Base-by-base conservation (phyloP, 2,888 invertebrate genomes). In the Xestia xanthographa region DNA sequence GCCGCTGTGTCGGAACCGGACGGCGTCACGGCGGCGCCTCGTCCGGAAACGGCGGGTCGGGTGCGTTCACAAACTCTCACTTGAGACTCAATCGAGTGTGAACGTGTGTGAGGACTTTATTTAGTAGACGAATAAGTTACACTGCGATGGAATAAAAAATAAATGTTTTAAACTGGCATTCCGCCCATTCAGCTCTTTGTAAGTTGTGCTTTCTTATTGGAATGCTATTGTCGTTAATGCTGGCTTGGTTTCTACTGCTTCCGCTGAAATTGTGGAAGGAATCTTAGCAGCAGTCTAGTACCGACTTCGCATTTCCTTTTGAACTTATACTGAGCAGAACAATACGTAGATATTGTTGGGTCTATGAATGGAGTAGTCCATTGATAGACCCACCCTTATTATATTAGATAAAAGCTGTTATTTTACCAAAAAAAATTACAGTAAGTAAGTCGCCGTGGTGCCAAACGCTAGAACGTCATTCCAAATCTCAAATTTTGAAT, bases 1-100 rank as follows among this genome's bases (percentile, higher is more conserved):
- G 83, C 88, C 87, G 80, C 83, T 84, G 74, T 84, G 88, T 88
- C 89, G 90, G 90, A 88, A 92, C 93, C 93, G 94, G 95, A 93
- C 94, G 95, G 95, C 94, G 95, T 92, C 95, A 89, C 81, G 87
- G 82, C 93, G 95, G 93, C 95, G 95, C 95, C 95, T 90, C 88
- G 85, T 83, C 90, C 92, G 93, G 92, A 93, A 92, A 93, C 92
- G 90, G 88, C 90, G 92, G 91, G 91, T 92, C 92, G 92, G 91
- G 91, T 89, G 91, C 92, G 92, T 90, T 92, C 92, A 87, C 89
- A 90, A 91, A 92, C 92, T 91, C 93, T 92, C 93, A 93, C 94
- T 94, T 90, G 89, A 92, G 88, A 92, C 85, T 92, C 92, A 93
- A 92, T 92, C 92, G 92, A 90, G 88, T 91, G 92, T 92, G 90